Base-by-base conservation (phyloP, 1,140 invertebrate genomes). In the Brachystomella parvula region DNA sequence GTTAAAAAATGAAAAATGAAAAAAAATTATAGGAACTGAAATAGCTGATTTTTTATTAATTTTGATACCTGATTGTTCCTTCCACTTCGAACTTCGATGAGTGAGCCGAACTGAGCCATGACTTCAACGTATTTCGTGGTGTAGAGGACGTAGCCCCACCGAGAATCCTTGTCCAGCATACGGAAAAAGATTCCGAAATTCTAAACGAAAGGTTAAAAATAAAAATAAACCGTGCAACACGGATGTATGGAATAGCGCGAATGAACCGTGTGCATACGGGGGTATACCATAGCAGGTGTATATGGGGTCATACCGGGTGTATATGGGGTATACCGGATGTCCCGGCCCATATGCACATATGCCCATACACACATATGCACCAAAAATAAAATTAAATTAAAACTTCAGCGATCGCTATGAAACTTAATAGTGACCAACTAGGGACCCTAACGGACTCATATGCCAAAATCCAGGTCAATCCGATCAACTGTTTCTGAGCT, bases 111-210 rank as follows among this genome's bases (percentile, higher is more conserved):
- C 0, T 78, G 71, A 0, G 83, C 80, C 0, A 86, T 82, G 0
- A 82, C 80, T 49, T 83, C 80, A 0, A 87, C 81, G 71, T 89
- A 92, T 32, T 82, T 81, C 1, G 78, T 79, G 9, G 6, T 60
- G 60, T 62, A 62, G 3, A 44, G 2, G 44, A 88, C 83, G 69
- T 84, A 81, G 2, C 82, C 84, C 91, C 91, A 96, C 53, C 79
- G 82, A 0, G 89, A 88, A 75, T 89, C 85, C 63, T 83, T 93
- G 77, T 96, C 92, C 9, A 94, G 57, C 15, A 3, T 65, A 17
- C 28, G 24, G 21, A 3, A 17, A 76, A 92, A 92, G 33, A 92
- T 83, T 1, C 87, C 31, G 31, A 62, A 62, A 33, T 26, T 26
- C 60, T n/a, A 35, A n/a, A n/a, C 49, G 31, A 58, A 64, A 19